These are phyloP conservation scores for Heterodera filipjevi DNA, from an alignment of 2,888 invertebrate species.

Conservation along the genomic window DNA sequence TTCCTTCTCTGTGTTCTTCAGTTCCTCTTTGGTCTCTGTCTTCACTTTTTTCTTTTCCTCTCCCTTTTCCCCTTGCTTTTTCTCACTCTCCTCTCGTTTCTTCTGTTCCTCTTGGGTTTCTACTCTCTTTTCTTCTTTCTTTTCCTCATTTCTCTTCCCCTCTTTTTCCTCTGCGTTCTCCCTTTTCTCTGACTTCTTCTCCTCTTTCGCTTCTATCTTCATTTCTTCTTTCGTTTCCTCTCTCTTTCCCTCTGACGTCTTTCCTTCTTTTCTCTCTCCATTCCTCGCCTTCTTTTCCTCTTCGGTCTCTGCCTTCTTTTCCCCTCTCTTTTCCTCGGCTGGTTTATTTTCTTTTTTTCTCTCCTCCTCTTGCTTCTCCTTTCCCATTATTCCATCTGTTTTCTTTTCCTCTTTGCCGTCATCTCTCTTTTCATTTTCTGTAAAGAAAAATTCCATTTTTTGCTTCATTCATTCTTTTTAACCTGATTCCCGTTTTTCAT, in stretches of 20 bases:
- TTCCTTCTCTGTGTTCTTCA: not conserved
- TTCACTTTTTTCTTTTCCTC: not conserved
- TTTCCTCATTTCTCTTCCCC: not conserved
- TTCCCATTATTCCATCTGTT: not conserved
- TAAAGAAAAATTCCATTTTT: not conserved
- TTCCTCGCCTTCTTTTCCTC: not conserved
- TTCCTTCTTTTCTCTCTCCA: not conserved
- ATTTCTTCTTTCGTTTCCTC: not conserved
- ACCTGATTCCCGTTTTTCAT: not conserved
- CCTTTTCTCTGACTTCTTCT: not conserved
- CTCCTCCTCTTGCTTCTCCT: not conserved
- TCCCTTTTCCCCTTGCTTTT: not conserved
- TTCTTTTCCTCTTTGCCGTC: not conserved
- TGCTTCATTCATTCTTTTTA: not conserved
- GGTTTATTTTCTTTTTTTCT: not conserved
- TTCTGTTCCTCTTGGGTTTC: slow-evolving; percentile 3
- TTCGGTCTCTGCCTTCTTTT: not conserved
- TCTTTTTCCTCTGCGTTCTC: not conserved
- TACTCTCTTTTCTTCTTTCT: not conserved
- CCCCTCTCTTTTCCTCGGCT: not conserved
- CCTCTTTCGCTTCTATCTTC: not conserved
- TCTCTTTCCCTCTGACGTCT: not conserved
- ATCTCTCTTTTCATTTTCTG: not conserved
- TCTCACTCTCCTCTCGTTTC: not conserved
- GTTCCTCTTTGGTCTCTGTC: not conserved